Evolutionary conservation across 2,113 vertebrate species (phyloP), one percentile per base, ranked within the genome.

Genomic region (Sylvia atricapilla): DNA sequence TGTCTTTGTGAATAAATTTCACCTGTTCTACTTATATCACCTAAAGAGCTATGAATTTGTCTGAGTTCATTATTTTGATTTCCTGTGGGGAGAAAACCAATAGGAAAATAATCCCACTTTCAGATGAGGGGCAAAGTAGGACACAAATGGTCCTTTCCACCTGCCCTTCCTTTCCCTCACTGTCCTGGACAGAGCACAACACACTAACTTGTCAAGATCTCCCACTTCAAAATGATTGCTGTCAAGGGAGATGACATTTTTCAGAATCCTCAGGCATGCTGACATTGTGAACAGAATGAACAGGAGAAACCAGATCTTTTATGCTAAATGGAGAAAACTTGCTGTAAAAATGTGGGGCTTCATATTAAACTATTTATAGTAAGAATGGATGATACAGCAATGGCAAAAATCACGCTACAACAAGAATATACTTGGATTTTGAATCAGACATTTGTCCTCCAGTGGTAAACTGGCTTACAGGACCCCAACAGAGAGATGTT

Each of bases 221-320:
- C 33, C 50, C 15, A 23, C 37, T 62, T 44, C 25, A 14, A 30
- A 0, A 0, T 0, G 1, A 46, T 28, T 55, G 28, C 75, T 58
- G 10, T 69, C 39, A 76, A 20, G 37, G 13, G n/a, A 90, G 55
- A 30, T 43, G 15, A 22, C 43, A 72, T 52, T 86, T 52, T 81
- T 92, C 68, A 55, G 72, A 88, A 92, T 44, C 23, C 24, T 14
- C 35, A 90, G 18, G 14, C 41, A 85, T 0, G 2, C 15, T 59
- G 33, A 50, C 67, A 59, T 35, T 30, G 31, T 10, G 2, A 74
- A 87, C 24, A 58, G 31, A 67, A 73, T 37, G 35, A 84, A 72
- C 31, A 59, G 19, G 10, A 68, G 24, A 55, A 94, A 47, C 17
- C 47, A 77, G 21, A 70, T 83, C 18, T 91, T 84, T 74, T 27